These are phyloP conservation scores for Podarcis lilfordi DNA, from an alignment of 2,797 vertebrate species.

Conservation along the genomic window DNA sequence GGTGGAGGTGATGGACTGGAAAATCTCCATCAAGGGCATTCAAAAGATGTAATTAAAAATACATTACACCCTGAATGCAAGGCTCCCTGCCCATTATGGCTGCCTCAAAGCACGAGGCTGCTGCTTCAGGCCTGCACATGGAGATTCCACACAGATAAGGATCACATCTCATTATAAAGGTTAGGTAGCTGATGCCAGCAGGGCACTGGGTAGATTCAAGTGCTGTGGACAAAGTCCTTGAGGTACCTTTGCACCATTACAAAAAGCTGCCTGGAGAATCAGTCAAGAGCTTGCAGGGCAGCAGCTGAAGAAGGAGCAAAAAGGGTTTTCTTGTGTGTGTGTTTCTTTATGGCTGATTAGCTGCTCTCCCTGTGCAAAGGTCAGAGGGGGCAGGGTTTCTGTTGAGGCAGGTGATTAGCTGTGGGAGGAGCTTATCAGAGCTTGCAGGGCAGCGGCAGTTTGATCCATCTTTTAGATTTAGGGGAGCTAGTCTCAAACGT, in stretches of 20 bases:
- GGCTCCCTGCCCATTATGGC: neutral
- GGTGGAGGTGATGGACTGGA: slow-evolving; percentile 38
- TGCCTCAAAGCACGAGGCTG: neutral
- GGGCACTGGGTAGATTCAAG: neutral
- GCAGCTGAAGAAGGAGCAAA: too few species aligned
- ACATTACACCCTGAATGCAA: slow-evolving; percentile 37
- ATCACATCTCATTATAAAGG: neutral
- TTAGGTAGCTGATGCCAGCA: neutral
- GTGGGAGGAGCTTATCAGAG: too few species aligned
- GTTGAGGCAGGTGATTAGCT: too few species aligned
- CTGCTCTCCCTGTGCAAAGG: too few species aligned
- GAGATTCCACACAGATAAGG: slow-evolving; percentile 1
- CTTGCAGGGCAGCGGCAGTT: too few species aligned
- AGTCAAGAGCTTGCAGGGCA: neutral
- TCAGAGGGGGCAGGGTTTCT: too few species aligned
- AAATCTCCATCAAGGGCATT: slow-evolving; percentile 48
- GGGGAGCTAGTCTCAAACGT: too few species aligned
- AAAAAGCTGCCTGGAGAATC: neutral
- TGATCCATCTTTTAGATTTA: too few species aligned
- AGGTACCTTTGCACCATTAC: neutral
- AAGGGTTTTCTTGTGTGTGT: too few species aligned
- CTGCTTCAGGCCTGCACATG: neutral
- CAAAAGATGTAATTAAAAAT: slow-evolving; percentile 53
- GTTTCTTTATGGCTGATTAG: too few species aligned
- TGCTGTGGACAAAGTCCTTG: neutral